A percentile compares a stretch with the other conserved stretches of the same genome.
Conservation (phyloP, 1,140 invertebrate species). For the Drosophila rufa region DNA sequence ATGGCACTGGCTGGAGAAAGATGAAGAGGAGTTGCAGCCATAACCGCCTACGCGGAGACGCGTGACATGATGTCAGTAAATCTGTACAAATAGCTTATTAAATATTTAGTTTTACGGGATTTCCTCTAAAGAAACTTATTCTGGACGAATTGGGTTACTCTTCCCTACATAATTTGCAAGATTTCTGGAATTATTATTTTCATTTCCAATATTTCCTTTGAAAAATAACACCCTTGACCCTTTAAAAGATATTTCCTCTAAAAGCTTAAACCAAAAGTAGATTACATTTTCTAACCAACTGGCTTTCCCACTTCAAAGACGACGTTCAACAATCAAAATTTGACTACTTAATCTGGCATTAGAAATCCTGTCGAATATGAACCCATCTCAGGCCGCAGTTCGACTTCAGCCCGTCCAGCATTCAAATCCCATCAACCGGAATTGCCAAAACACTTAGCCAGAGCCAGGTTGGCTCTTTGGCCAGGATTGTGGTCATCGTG, state of each 20-base stretch:
- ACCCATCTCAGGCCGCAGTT: slow-evolving; percentile 14
- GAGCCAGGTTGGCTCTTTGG: slow-evolving; percentile 3
- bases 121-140: neutral
- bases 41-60: neutral
- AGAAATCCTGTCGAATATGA: slow-evolving; percentile 10
- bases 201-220: too few species aligned
- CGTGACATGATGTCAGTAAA: neutral
- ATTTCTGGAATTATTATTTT: neutral
- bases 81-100: neutral
- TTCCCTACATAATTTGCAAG: neutral
- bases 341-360: slow-evolving; percentile 35
- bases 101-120: slow-evolving; percentile 1
- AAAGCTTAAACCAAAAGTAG: neutral
- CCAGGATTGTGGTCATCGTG: slow-evolving; percentile 2
- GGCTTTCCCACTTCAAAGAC: slow-evolving; percentile 15
- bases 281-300: slow-evolving; percentile 4
- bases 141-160: neutral
- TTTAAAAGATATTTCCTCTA: too few species aligned
- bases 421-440: slow-evolving; percentile 44
- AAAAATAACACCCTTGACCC: too few species aligned
- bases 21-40: neutral
- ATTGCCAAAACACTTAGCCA: slow-evolving; percentile 30
- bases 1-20: neutral
- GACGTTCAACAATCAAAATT: slow-evolving; percentile 19
- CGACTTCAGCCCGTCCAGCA: neutral